Conservation (phyloP, 1,140 invertebrate genomes). For the Drosophila navojoa region DNA sequence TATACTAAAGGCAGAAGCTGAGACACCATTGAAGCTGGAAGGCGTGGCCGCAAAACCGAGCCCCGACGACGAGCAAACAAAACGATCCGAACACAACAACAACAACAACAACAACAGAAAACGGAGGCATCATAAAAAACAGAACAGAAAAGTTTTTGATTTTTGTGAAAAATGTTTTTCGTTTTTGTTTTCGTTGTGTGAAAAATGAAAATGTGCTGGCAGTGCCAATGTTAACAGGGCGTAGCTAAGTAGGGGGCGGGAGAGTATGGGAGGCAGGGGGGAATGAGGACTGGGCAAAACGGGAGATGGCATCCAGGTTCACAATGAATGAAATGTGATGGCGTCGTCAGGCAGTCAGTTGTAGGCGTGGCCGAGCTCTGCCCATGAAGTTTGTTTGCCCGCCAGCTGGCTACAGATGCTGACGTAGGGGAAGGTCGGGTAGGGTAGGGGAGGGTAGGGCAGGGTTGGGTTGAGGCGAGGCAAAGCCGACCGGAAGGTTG, state of each 20-base stretch:
- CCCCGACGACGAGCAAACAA: slow-evolving; percentile 27
- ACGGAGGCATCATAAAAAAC: not conserved
- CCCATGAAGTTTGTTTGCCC: slow-evolving; percentile 41
- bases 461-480: too few relatives aligned
- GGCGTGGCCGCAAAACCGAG: slow-evolving; percentile 28
- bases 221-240: not conserved
- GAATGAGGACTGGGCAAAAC: not conserved
- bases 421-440: not conserved
- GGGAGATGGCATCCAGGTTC: slow-evolving; percentile 1
- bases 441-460: not conserved
- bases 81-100: slow-evolving; percentile 9
- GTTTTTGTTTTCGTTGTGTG: slow-evolving; percentile 47
- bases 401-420: slow-evolving; percentile 27
- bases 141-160: slow-evolving; percentile 68
- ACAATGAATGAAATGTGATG: slow-evolving; percentile 37
- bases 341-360: slow-evolving; percentile 24
- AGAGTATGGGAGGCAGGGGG: not conserved
- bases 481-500: not conserved
- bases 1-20: slow-evolving; percentile 26
- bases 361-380: slow-evolving; percentile 26
- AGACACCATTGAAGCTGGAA: slow-evolving; percentile 19
- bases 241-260: not conserved
- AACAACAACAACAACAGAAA: slow-evolving; percentile 4
- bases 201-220: slow-evolving; percentile 52
- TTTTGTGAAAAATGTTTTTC: slow-evolving; percentile 64